Conservation (phyloP, 23 tunicate genomes). For the Clavelina lepadiformis region DNA sequence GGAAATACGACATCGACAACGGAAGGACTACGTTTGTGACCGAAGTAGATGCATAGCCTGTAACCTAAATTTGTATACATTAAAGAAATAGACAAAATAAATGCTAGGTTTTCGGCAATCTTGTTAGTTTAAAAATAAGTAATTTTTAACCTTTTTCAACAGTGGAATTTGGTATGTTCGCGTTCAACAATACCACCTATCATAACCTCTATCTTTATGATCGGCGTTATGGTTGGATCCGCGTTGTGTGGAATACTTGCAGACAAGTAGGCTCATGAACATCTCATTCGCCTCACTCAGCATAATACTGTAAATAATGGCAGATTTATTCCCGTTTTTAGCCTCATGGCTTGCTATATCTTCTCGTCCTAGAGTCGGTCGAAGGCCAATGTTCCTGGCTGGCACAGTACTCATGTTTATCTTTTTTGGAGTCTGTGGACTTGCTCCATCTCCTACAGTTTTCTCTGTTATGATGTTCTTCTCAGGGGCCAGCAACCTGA, state of each 20-base stretch:
- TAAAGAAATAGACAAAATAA: neutral
- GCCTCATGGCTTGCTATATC: neutral
- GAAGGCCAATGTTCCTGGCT: constrained; percentile 37
- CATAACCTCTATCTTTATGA: constrained; percentile 17
- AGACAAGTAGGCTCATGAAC: constrained; percentile 17
- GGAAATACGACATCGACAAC: neutral
- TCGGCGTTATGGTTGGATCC: constrained; percentile 24
- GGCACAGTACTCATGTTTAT: constrained; percentile 55
- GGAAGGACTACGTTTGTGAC: neutral
- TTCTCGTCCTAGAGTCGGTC: constrained; percentile 24
- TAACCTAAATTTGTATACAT: too few relatives aligned
- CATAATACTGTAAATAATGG: too few relatives aligned
- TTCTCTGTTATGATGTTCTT: constrained; percentile 19
- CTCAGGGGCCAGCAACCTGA: constrained; percentile 29
- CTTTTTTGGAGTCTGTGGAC: constrained; percentile 41
- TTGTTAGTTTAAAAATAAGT: neutral
- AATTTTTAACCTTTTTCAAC: too few relatives aligned
- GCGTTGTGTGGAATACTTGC: constrained; percentile 23
- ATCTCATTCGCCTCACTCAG: too few relatives aligned
- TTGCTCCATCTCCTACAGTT: constrained; percentile 33
- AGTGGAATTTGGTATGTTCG: constrained; percentile 39
- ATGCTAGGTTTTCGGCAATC: neutral
- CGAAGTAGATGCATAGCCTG: neutral
- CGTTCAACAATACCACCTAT: constrained; percentile 11
- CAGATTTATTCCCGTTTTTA: neutral